A percentile compares a stretch with the other conserved stretches of the same genome.
Conservation (phyloP, 2,888 invertebrate species). For the Vannuccia rotundouncinata region DNA sequence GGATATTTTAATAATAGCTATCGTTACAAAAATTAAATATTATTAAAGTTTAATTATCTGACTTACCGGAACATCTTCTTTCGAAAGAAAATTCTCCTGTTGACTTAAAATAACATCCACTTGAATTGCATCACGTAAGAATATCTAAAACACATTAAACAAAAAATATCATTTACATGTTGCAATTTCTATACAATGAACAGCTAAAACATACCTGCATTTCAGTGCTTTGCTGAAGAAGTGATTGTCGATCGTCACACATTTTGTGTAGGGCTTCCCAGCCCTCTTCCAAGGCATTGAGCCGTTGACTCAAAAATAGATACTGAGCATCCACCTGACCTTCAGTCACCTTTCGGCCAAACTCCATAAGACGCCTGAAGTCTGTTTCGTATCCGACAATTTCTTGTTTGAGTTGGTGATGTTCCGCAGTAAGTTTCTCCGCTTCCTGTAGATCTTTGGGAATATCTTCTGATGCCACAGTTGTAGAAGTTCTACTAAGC, state of each 20-base stretch:
- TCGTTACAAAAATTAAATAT: background rate
- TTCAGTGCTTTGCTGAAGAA: conserved; percentile 86
- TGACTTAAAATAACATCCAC: conserved; percentile 93
- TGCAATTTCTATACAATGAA: too few relatives aligned
- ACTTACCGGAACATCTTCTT: conserved; percentile 82
- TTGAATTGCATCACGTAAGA: conserved; percentile 91
- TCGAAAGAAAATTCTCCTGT: conserved; percentile 92
- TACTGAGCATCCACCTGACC: conserved; percentile 88
- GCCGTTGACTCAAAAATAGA: conserved; percentile 88
- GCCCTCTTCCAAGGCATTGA: conserved; percentile 94
- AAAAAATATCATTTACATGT: too few relatives aligned
- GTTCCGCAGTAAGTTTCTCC: conserved; percentile 88
- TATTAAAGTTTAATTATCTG: background rate
- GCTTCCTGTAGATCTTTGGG: conserved; percentile 66
- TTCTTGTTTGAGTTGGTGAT: conserved; percentile 95
- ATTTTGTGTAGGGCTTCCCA: conserved; percentile 98
- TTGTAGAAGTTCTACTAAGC: conserved; percentile 98
- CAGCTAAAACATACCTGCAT: conserved; percentile 35
- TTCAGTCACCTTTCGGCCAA: conserved; percentile 66
- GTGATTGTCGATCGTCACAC: conserved; percentile 96
- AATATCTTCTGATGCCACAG: conserved; percentile 59
- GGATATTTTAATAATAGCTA: too few relatives aligned
- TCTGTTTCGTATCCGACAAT: conserved; percentile 98
- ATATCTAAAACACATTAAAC: conserved; percentile 47
- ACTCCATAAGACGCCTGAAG: conserved; percentile 98